Base-by-base conservation (phyloP, 2,113 vertebrate species). In the Barbus barbus region DNA sequence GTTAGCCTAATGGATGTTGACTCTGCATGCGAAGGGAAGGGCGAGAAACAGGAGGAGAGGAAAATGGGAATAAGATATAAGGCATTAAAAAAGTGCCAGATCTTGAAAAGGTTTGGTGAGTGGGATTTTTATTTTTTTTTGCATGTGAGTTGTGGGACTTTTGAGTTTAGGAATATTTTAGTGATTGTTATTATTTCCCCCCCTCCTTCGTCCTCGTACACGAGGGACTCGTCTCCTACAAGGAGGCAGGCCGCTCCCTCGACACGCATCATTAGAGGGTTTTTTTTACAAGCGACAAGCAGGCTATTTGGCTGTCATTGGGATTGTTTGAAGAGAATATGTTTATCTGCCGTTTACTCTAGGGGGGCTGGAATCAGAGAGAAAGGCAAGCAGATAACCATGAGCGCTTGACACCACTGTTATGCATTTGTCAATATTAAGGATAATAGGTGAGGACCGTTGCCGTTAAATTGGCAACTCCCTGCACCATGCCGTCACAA, bases 221-320 rank as follows among this genome's bases (percentile, higher is more conserved):
- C 94, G 92, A 82, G 93, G 94, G 95, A 91, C 86, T 91, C 92
- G 92, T 93, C 92, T 93, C 93, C 94, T 95, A 93, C 94, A 94
- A 96, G 95, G 94, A 94, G 92, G 91, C 88, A 89, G 94, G 93
- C 93, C 90, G 94, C 91, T 97, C 97, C 96, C 97, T 93, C 91
- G 96, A 93, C 96, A 94, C 94, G 93, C 94, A 95, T 97, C 97
- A 97, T 97, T 96, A 96, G 93, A 96, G 93, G 95, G 93, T 96
- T 95, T 96, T 95, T 96, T 96, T 96, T 96, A 92, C 93, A 95
- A 96, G 96, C 96, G 96, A 97, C 95, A 96, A 96, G 95, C 95
- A 95, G 94, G 95, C 95, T 94, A 94, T 97, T 97, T 96, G 95
- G 94, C 96, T 97, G 96, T 96, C 96, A 95, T 92, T 95, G 97